phyloP scores from a whole-genome alignment of 2,113 vertebrate genomes.

The Cochlearius cochlearius region DNA sequence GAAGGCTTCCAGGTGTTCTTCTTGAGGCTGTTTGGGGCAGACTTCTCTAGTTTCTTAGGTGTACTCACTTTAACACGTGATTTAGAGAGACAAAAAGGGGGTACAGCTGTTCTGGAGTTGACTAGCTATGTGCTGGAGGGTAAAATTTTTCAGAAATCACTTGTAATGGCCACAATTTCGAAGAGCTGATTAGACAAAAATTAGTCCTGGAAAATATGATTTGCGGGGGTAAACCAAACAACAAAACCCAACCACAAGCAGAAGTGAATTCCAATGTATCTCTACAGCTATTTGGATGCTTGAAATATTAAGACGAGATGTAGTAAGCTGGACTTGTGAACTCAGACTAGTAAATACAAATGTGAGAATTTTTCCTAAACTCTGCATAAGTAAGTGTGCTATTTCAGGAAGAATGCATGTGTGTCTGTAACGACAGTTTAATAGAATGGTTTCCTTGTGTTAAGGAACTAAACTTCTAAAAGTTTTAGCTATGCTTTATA shows the following conservation, averaged over 20 bases:
- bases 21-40: not conserved
- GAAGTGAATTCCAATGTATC: not conserved
- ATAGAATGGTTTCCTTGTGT: not conserved
- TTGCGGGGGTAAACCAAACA: not conserved
- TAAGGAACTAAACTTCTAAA: not conserved
- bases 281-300: not conserved
- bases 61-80: not conserved
- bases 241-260: not conserved
- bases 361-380: not conserved
- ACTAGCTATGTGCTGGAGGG: not conserved
- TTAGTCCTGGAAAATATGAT: not conserved
- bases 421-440: not conserved
- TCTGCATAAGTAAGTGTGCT: not conserved
- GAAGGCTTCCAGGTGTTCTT: not conserved
- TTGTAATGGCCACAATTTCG: not conserved
- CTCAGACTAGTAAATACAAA: not conserved
- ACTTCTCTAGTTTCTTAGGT: not conserved
- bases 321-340: not conserved
- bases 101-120: not conserved
- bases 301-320: not conserved
- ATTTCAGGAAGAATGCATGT: not conserved
- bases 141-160: not conserved
- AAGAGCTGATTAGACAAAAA: not conserved
- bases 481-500: not conserved
- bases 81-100: not conserved